Evolutionary conservation across 2,888 invertebrate genomes (phyloP).

Genomic region (Sarcophaga variegata): DNA sequence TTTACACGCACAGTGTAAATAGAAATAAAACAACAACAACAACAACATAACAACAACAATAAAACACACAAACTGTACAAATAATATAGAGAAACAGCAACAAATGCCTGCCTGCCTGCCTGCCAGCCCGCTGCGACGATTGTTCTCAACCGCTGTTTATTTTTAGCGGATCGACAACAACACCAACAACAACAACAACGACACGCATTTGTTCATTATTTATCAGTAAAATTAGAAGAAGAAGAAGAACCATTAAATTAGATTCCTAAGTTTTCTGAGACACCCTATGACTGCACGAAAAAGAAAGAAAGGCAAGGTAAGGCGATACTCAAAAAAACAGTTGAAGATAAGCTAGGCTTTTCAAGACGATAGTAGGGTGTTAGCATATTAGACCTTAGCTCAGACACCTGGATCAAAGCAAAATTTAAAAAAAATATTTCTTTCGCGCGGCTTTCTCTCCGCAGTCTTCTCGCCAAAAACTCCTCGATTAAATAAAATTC

Average conservation of each 20-base stretch:
- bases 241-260: not conserved
- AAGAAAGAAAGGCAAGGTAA: too few species aligned
- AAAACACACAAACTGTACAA: not conserved
- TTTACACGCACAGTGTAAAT: constrained; percentile 72
- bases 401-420: too few species aligned
- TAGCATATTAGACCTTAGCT: too few species aligned
- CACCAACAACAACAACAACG: not conserved
- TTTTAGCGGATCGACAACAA: not conserved
- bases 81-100: constrained; percentile 1
- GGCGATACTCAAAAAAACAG: too few species aligned
- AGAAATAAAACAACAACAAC: constrained; percentile 24
- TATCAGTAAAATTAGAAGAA: not conserved
- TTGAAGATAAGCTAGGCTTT: too few species aligned
- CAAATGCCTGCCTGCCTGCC: constrained; percentile 39
- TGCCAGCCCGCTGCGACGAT: constrained; percentile 22
- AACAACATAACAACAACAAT: not conserved
- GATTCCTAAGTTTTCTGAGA: not conserved
- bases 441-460: accelerated
- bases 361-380: too few species aligned
- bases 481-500: too few species aligned
- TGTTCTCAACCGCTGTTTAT: constrained; percentile 8
- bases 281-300: not conserved
- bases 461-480: too few species aligned
- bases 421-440: too few species aligned
- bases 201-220: not conserved